Base-by-base conservation (phyloP, 2,113 vertebrate species). In the Prionailurus bengalensis region DNA sequence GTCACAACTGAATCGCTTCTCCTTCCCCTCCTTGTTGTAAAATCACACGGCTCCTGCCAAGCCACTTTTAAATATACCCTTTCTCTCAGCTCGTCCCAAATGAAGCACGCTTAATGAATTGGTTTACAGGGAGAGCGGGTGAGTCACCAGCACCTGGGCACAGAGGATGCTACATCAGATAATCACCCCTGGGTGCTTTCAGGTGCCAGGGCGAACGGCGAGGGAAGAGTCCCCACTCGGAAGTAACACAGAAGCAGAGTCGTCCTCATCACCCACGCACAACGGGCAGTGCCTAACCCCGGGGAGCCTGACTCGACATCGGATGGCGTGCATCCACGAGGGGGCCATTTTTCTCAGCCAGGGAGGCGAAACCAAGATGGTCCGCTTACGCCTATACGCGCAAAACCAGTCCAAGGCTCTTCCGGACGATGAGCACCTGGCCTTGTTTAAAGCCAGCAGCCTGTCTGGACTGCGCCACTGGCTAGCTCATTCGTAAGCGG, bases 101-200 rank as follows among this genome's bases (percentile, higher is more conserved):
- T 0, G 14, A 73, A 73, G 76, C 48, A 1, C 5, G 0, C 7
- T 7, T 87, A 51, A 80, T 68, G 80, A 92, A 70, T 23, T 29
- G 51, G 83, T 68, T 33, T 45, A 71, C 42, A 11, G 1, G 71
- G 73, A 90, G 55, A 63, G 3, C 1, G 17, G 27, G 5, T 91
- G 96, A 96, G 65, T 96, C 97, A 88, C 51, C 14, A 13, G 68
- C 82, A 74, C 94, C 97, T 73, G 95, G 70, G 85, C 78, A 19
- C 45, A 23, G 68, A 15, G 36, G 51, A n/a, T 1, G 53, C 90
- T 25, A 6, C 29, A 2, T 12, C 92, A 39, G 51, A 73, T 65
- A 39, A 70, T 6, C 0, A 17, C 65, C 42, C 81, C 36, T 0
- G 27, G 61, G 8, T 36, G 80, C 68, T 66, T 36, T 45, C 66